Evolutionary conservation across 2,113 vertebrate species (phyloP), one percentile per base, ranked within the genome.

Genomic region (Uropsilus gracilis): DNA sequence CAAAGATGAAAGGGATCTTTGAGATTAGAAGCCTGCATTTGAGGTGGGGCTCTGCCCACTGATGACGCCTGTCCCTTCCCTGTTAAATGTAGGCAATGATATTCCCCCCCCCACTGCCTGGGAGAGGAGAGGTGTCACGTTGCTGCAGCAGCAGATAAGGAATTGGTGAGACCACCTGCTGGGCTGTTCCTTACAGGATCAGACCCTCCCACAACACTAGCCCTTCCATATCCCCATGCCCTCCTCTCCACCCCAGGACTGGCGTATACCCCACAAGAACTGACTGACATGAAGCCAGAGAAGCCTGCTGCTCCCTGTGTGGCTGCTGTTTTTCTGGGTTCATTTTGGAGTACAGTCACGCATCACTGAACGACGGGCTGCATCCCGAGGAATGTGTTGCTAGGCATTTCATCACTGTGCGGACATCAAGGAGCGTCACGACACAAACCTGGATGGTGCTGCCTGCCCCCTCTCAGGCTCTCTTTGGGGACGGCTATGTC

Each of bases 101-200:
- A 22, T 42, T 26, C 26, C 20, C 2, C 30, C 26, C 20, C 2
- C 34, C 0, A 4, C 71, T 16, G 8, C 30, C n/a, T 0, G 30
- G 37, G 90, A 61, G 73, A 37, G 80, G 89, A 11, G 20, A 34
- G 73, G 16, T 50, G 34, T 14, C 1, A 28, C 28, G 1, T 1
- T 9, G 28, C 18, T 3, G 5, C 4, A 0, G 5, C 4, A 0
- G 17, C 0, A 0, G 14, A 10, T 11, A 22, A 53, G 53, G n/a
- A 72, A 4, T 0, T 1, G 9, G 22, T 12, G 48, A 46, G 1
- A 0, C 50, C 44, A 8, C 17, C 82, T 0, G 26, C 1, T 5
- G 32, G n/a, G 30, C 63, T 2, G 0, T 5, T 8, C 10, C 34
- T 9, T 9, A 0, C 0, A 18, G 3, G 24, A 32, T 32, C 28